These are phyloP conservation scores for Spilosoma lubricipeda DNA, from an alignment of 2,888 invertebrate species.

Conservation along the genomic window DNA sequence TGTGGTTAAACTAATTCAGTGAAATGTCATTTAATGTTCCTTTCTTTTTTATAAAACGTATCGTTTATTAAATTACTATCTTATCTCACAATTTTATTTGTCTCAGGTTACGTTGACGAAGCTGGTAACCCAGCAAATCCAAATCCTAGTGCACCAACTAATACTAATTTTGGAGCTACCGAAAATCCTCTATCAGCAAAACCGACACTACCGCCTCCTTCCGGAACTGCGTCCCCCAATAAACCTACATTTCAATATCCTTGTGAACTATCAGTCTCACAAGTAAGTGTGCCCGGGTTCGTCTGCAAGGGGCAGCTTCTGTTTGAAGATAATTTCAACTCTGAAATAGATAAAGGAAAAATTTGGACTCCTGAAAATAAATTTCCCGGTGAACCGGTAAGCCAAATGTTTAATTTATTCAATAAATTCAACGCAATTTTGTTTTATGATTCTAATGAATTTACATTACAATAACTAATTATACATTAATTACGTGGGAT, in stretches of 20 bases:
- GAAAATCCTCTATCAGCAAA: not conserved
- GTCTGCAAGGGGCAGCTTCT: constrained; percentile 87
- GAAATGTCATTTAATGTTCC: not conserved
- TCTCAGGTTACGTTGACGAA: constrained; percentile 71
- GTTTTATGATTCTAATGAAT: not conserved
- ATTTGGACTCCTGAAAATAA: constrained; percentile 86
- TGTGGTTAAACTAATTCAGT: not conserved
- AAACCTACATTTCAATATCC: constrained; percentile 50
- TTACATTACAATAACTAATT: not conserved
- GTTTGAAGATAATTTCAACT: constrained; percentile 88
- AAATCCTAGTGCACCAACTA: not conserved
- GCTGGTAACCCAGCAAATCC: constrained; percentile 62
- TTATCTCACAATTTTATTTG: not conserved
- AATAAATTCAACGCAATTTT: not conserved
- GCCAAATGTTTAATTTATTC: constrained; percentile 34
- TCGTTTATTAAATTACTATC: not conserved
- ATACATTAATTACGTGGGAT: too few species aligned
- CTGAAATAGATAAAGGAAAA: constrained; percentile 71
- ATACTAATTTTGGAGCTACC: not conserved
- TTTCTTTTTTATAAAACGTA: too few species aligned
- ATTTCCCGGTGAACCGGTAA: constrained; percentile 88
- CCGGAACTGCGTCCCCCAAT: not conserved
- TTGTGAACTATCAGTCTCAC: constrained; percentile 70
- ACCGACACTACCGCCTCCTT: not conserved
- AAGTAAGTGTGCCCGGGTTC: constrained; percentile 68